Base-by-base conservation (phyloP, 1,140 invertebrate genomes). In the Meteorus sp. region DNA sequence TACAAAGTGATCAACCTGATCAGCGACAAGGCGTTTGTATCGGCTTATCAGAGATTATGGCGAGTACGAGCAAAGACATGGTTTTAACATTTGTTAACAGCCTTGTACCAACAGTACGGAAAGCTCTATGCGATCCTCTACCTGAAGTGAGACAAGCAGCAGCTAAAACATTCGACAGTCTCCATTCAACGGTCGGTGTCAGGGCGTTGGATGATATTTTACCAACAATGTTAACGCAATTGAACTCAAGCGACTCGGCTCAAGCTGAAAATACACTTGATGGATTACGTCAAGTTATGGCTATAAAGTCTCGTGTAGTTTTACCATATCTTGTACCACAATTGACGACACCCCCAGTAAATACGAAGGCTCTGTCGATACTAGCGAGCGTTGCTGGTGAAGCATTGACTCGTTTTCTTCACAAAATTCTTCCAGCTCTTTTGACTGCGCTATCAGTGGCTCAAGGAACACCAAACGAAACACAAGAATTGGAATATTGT, bases 11-110 rank as follows among this genome's bases (percentile, higher is more conserved):
- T 44, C 85, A 91, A 44, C 77, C 93, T 6, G 96, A 98, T 80
- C 94, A 98, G 77, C 83, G 97, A 23, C 94, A 99, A 80, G 97
- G 97, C 67, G 97, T 99, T 8, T 98, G 97, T 76, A 98, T 99
- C 74, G 97, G 97, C 3, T 82, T 99, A 1, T 94, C 93, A 0
- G 98, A 99, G 85, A 99, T 99, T 65, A 97, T 99, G 88, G 88
- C 89, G 2, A 97, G 95, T 35, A 98, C 95, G 2, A 96, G 92
- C 51, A 88, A 88, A 69, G 97, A 99, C 67, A 97, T 98, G 88
- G 92, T 97, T 5, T 78, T 95, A 1, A 90, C 90, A 2, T 97
- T 96, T 79, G 93, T 96, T 1, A 93, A 98, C 73, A 97, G 92
- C 69, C 81, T 99, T 48, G 93, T 99, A n/a, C 95, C 95, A n/a